Base-by-base conservation (phyloP, 2,797 vertebrate genomes). In the Odontamblyopus rebecca region DNA sequence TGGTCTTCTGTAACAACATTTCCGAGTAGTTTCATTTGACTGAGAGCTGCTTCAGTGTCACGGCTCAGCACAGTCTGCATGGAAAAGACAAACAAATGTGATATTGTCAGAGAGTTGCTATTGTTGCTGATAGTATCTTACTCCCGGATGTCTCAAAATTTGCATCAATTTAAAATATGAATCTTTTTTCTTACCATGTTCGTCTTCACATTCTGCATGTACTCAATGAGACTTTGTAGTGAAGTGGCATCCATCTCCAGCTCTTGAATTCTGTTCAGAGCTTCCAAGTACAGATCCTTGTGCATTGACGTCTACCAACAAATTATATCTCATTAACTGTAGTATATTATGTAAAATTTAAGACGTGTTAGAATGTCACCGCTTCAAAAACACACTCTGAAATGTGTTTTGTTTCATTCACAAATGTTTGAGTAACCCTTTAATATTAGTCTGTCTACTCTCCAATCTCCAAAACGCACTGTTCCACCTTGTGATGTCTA, bases 301-400 rank as follows among this genome's bases (percentile, higher is more conserved):
- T 92, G 93, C 18, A 94, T 88, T 59, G 94, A 87, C 32, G 91
- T 95, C 95, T 94, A 66, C 5, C 60, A 8, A 70, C 66, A 76
- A 8, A 74, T 3, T 75, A 63, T 81, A 76, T 0, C 59, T 56
- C 64, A 2, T 19, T 61, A 1, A 44, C 41, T 48, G 44, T 4
- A 48, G 3, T 15, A 4, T 48, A 38, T 38, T 38, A 38, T 4
- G 44, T 4, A 4, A 48, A 44, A 13, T 48, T 48, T 48, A 4
- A 48, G 44, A 9, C 13, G 13, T 4, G 13, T 48, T 48, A 15
- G 2, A 48, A 48, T 48, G 44, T 38, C 9, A 38, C 8, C 35
- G 9, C 35, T 0, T 38, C 35, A 38, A 38, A 38, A 38, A 38
- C 35, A 38, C 0, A 38, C 44, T 3, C 13, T 1, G 12, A 48